These are phyloP conservation scores for Zosterops japonicus DNA, from an alignment of 2,113 vertebrate genomes.

Conservation along the genomic window DNA sequence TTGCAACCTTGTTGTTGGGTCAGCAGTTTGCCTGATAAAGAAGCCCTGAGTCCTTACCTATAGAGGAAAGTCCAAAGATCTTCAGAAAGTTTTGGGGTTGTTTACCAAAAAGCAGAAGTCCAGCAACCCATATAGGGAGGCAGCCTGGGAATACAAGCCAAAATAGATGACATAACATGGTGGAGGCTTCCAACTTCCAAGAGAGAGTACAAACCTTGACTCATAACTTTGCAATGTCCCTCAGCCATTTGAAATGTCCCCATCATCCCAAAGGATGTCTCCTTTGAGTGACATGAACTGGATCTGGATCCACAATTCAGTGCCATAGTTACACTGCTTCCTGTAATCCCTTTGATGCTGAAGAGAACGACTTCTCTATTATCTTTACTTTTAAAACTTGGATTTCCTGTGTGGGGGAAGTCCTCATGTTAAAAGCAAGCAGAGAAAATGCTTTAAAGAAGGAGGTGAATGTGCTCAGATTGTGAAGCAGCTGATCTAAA, in stretches of 20 bases:
- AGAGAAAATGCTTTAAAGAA: slow-evolving; percentile 26
- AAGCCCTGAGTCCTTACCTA: background rate
- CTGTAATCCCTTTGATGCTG: background rate
- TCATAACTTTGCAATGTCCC: background rate
- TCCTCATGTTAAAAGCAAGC: slow-evolving; percentile 2
- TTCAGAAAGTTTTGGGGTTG: background rate
- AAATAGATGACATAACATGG: background rate
- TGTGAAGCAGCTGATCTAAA: slow-evolving; percentile 55
- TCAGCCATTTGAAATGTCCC: background rate
- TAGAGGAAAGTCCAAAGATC: slow-evolving; percentile 25
- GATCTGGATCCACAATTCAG: background rate
- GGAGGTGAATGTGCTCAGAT: slow-evolving; percentile 50
- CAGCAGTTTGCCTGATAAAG: slow-evolving; percentile 1
- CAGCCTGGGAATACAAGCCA: background rate
- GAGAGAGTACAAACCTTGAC: background rate
- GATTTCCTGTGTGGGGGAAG: slow-evolving; percentile 36
- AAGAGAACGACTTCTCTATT: slow-evolving; percentile 24
- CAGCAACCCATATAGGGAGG: background rate
- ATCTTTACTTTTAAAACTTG: slow-evolving; percentile 38
- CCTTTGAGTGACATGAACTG: background rate
- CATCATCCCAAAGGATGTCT: background rate
- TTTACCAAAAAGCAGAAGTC: background rate
- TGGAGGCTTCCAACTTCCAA: background rate
- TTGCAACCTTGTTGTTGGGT: background rate
- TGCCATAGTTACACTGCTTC: slow-evolving; percentile 2